These are phyloP conservation scores for Macrocentrus cingulum DNA, from an alignment of 1,140 invertebrate genomes.

Conservation along the genomic window DNA sequence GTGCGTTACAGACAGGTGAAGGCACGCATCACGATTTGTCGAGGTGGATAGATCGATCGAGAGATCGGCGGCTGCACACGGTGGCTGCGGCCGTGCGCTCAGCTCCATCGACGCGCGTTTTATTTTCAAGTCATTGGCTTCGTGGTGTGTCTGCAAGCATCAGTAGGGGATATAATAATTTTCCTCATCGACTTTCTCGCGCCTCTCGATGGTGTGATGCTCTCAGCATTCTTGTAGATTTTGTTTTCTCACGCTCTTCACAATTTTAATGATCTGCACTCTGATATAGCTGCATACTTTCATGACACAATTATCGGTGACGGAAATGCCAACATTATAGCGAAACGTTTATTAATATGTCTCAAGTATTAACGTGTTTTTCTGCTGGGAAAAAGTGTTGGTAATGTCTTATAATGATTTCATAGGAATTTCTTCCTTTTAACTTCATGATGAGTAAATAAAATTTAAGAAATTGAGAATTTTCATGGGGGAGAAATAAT, in stretches of 20 bases:
- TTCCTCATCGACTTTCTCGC: conserved; percentile 1
- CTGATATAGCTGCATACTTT: background rate
- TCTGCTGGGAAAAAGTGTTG: background rate
- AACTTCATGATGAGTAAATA: too few relatives aligned
- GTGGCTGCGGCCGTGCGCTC: conserved; percentile 3
- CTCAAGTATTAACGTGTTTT: background rate
- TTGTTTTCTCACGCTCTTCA: background rate
- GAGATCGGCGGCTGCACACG: conserved; percentile 1
- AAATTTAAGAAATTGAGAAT: too few relatives aligned
- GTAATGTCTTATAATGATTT: background rate
- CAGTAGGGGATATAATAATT: background rate
- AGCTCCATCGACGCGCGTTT: too few relatives aligned
- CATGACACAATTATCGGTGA: background rate
- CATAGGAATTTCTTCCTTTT: background rate
- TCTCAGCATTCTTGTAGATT: background rate
- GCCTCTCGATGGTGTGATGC: background rate
- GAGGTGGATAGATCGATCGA: conserved; percentile 14
- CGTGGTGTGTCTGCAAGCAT: background rate
- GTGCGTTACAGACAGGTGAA: conserved; percentile 13
- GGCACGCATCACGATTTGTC: background rate
- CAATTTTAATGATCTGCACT: background rate
- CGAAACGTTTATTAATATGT: background rate
- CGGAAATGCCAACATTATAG: conserved; percentile 1
- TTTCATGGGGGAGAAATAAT: too few relatives aligned
- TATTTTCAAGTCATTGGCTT: background rate